These are phyloP conservation scores for Sycon ciliatum DNA, from an alignment of 37 sponge, comb jelly and placozoan genomes.

Conservation along the genomic window DNA sequence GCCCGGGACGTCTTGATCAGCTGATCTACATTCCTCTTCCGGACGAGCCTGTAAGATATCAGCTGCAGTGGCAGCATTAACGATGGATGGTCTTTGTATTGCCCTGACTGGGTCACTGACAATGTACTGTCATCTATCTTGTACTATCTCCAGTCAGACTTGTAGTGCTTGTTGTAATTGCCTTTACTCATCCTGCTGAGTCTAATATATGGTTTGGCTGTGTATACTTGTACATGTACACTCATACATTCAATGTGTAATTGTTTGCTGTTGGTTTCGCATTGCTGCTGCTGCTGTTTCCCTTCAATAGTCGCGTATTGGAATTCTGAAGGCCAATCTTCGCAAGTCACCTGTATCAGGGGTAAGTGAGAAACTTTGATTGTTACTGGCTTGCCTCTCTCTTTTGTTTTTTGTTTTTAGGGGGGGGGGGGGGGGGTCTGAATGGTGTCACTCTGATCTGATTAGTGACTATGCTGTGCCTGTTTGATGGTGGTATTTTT, in stretches of 20 bases:
- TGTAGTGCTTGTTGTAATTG: too few relatives aligned
- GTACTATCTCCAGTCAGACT: neutral
- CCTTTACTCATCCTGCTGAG: too few relatives aligned
- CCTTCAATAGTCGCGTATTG: slow-evolving; percentile 49
- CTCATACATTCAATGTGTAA: neutral
- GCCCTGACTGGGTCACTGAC: too few relatives aligned
- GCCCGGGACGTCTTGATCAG: slow-evolving; percentile 96
- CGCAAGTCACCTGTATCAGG: slow-evolving; percentile 78
- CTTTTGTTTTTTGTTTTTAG: too few relatives aligned
- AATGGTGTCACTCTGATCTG: too few relatives aligned
- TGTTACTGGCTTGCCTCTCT: neutral
- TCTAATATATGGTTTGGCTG: too few relatives aligned
- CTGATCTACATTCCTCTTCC: slow-evolving; percentile 98
- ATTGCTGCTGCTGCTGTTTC: neutral
- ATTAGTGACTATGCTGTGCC: too few relatives aligned
- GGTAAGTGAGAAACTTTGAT: slow-evolving; percentile 20
- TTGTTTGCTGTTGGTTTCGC: neutral
- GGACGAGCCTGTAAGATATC: slow-evolving; percentile 67
- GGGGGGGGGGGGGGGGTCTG: too few relatives aligned
- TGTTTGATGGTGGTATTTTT: too few relatives aligned
- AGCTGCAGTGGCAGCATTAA: neutral
- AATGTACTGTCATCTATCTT: neutral
- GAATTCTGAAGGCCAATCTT: slow-evolving; percentile 76
- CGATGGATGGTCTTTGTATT: neutral
- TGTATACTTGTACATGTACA: too few relatives aligned